Percentiles rank a stretch among this genome's conserved stretches.
Conservation (phyloP, 2,797 vertebrate species). For the Sebastes kiyomatsui region DNA sequence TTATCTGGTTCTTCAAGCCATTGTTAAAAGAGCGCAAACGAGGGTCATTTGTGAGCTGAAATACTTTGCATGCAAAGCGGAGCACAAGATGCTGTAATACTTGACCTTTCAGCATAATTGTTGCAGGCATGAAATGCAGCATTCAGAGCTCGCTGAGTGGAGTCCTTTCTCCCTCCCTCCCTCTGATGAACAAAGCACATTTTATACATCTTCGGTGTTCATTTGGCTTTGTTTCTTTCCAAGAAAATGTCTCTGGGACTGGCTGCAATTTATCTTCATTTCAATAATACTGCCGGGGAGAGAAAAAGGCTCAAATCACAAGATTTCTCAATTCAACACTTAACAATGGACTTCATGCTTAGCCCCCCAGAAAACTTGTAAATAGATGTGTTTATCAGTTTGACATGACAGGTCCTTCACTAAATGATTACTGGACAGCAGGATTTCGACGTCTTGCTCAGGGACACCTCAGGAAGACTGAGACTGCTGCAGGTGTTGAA, state of each 20-base stretch:
- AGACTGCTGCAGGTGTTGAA: not conserved
- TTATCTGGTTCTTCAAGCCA: constrained; percentile 96
- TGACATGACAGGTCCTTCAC: constrained; percentile 9
- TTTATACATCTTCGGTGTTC: constrained; percentile 88
- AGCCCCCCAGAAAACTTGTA: constrained; percentile 19
- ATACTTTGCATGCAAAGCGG: constrained; percentile 99
- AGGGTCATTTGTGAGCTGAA: constrained; percentile 98
- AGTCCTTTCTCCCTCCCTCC: constrained; percentile 78
- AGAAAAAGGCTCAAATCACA: constrained; percentile 34
- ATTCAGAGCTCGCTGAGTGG: constrained; percentile 94
- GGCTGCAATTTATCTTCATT: constrained; percentile 91
- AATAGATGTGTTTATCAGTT: constrained; percentile 14
- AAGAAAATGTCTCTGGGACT: constrained; percentile 90
- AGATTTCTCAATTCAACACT: constrained; percentile 35
- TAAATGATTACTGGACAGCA: not conserved
- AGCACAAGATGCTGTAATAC: constrained; percentile 99
- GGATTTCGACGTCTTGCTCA: not conserved
- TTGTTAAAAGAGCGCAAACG: constrained; percentile 93
- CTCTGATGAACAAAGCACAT: constrained; percentile 90
- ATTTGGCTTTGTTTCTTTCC: constrained; percentile 85
- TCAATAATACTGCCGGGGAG: constrained; percentile 61
- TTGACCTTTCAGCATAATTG: constrained; percentile 99
- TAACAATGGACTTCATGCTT: constrained; percentile 25
- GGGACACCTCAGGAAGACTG: not conserved
- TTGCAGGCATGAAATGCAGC: constrained; percentile 96